These are phyloP conservation scores for Chironomus riparius DNA, from an alignment of 2,888 invertebrate species.

Conservation along the genomic window DNA sequence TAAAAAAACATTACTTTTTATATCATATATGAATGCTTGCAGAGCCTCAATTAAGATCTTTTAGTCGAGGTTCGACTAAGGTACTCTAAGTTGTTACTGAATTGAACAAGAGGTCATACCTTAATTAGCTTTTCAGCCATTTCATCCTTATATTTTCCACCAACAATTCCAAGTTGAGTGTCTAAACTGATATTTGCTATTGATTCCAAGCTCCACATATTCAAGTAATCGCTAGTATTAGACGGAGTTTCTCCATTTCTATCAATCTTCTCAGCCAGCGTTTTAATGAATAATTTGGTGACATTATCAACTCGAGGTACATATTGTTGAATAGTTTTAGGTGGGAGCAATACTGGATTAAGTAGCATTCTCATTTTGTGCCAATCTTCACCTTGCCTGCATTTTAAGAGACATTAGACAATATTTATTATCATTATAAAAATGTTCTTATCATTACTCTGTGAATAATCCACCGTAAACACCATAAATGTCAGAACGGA, in stretches of 20 bases:
- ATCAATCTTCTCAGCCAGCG: constrained; percentile 32
- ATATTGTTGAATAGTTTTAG: constrained; percentile 47
- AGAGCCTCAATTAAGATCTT: no score
- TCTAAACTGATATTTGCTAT: constrained; percentile 42
- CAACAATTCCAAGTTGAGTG: constrained; percentile 36
- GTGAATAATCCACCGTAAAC: constrained; percentile 33
- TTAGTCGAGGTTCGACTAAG: no score
- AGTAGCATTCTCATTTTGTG: constrained; percentile 54
- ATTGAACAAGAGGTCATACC: no score
- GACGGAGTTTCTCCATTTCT: constrained; percentile 38
- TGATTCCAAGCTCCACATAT: constrained; percentile 52
- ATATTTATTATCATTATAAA: not conserved
- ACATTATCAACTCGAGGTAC: constrained; percentile 44
- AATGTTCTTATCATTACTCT: constrained; percentile 29
- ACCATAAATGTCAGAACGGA: constrained; percentile 30
- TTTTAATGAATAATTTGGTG: constrained; percentile 35
- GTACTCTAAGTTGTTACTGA: no score
- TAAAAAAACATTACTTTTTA: no score
- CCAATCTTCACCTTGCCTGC: constrained; percentile 47
- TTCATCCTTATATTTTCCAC: constrained; percentile 22
- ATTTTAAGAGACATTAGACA: not conserved
- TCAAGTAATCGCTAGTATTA: constrained; percentile 45
- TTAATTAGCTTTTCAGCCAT: constrained; percentile 8
- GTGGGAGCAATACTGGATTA: constrained; percentile 54
- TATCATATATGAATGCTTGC: no score